These are phyloP conservation scores for Salvator merianae DNA, from an alignment of 2,113 vertebrate species.

Conservation along the genomic window DNA sequence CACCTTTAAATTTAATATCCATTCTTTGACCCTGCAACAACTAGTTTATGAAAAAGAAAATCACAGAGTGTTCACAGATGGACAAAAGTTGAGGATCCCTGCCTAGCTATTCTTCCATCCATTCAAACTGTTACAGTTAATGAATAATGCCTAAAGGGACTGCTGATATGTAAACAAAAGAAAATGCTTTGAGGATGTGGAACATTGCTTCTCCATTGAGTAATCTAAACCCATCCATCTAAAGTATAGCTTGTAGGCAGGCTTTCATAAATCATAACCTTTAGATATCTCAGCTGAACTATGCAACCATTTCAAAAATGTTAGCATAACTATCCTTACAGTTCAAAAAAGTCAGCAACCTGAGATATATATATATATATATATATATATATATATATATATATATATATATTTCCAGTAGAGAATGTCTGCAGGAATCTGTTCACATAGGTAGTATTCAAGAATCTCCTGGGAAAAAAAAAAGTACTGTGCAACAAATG, in stretches of 20 bases:
- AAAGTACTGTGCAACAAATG: conserved; percentile 13
- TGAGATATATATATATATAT: too few species aligned
- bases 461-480: conserved; percentile 23
- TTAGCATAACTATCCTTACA: neutral
- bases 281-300: neutral
- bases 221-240: neutral
- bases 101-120: neutral
- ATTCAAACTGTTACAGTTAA: neutral
- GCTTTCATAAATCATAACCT: neutral
- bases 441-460: conserved; percentile 37
- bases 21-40: too few species aligned
- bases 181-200: neutral
- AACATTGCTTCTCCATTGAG: neutral
- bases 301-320: neutral
- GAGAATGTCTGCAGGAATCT: conserved; percentile 41
- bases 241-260: neutral
- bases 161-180: neutral
- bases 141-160: neutral
- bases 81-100: too few species aligned
- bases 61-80: too few species aligned
- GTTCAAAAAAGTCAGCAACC: neutral
- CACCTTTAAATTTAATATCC: too few species aligned
- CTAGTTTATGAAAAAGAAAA: too few species aligned
- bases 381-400: too few species aligned
- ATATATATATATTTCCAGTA: too few species aligned